Percentiles rank a stretch among this genome's conserved stretches.
Conservation (phyloP, 1,140 invertebrate genomes). For the Drosophila sp. region DNA sequence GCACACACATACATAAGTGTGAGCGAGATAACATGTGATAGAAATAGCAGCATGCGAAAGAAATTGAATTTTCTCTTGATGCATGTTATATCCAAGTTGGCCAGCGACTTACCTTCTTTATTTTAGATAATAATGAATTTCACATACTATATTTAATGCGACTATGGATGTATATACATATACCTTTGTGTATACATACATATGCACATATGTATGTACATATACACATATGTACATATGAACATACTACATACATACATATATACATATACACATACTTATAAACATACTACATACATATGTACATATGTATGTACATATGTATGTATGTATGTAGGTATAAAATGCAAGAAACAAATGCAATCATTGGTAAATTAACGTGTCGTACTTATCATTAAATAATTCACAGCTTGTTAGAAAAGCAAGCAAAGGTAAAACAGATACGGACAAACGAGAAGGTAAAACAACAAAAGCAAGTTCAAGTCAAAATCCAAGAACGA, state of each 20-base stretch:
- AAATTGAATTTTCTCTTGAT: too few species aligned
- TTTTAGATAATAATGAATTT: too few species aligned
- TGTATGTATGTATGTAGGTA: not conserved
- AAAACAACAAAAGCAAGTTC: conserved; percentile 4
- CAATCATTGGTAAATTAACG: conserved; percentile 24
- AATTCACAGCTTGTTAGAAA: conserved; percentile 54
- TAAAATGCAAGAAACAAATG: conserved; percentile 4
- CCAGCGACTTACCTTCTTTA: too few species aligned
- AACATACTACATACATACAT: not conserved
- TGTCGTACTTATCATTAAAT: conserved; percentile 44
- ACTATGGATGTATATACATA: too few species aligned
- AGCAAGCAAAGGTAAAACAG: conserved; percentile 24
- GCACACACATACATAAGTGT: too few species aligned
- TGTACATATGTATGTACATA: conserved; percentile 1
- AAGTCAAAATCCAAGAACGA: conserved; percentile 10
- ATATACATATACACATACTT: not conserved
- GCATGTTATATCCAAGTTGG: too few species aligned
- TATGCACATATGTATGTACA: not conserved
- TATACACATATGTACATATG: not conserved
- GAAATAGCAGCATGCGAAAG: too few species aligned
- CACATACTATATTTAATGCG: too few species aligned
- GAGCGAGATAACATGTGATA: too few species aligned
- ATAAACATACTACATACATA: not conserved
- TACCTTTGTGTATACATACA: not conserved
- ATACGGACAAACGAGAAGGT: conserved; percentile 14